Base-by-base conservation (phyloP, 2,797 vertebrate genomes). In the Simalia tracyae region DNA sequence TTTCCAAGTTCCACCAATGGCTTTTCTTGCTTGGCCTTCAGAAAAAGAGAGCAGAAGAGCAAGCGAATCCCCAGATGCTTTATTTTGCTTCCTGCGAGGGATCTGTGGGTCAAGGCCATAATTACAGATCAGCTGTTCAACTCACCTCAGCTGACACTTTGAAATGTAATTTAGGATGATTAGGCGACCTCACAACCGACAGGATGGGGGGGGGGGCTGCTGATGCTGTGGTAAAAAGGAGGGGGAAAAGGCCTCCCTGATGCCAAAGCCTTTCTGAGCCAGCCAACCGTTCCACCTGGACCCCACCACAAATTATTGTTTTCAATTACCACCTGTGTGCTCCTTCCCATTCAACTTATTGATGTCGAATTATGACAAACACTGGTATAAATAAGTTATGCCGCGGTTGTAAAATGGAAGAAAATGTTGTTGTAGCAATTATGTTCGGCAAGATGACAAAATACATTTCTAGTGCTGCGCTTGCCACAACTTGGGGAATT, bases 381-480 rank as follows among this genome's bases (percentile, higher is more conserved):
- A 96, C 96, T 94, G 96, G 97, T 97, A 98, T 98, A 98, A 98
- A 98, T 98, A 98, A 98, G 97, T 98, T 98, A 98, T 98, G 97
- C 97, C 94, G 96, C 42, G 59, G 97, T 97, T 98, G 97, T 98
- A 98, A 98, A 98, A 98, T 97, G 97, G 97, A 96, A 98, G 97
- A 97, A 97, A 90, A 98, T 98, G 98, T 98, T 97, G 98, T 98
- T 98, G 97, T 97, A 97, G 98, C 98, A 98, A 98, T 98, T 98
- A 98, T 97, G 97, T 98, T 98, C 97, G 97, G 97, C 97, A 98
- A 98, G 97, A 98, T 97, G 98, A 98, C 98, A 98, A 98, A 98
- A 97, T 97, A 98, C 98, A 98, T 98, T 98, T 98, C 97, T 97
- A 98, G 97, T 96, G 97, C 97, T 97, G 97, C 96, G 97, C 97